phyloP scores from a whole-genome alignment of 2,888 invertebrate genomes.

The Aspidiotus rigidus region DNA sequence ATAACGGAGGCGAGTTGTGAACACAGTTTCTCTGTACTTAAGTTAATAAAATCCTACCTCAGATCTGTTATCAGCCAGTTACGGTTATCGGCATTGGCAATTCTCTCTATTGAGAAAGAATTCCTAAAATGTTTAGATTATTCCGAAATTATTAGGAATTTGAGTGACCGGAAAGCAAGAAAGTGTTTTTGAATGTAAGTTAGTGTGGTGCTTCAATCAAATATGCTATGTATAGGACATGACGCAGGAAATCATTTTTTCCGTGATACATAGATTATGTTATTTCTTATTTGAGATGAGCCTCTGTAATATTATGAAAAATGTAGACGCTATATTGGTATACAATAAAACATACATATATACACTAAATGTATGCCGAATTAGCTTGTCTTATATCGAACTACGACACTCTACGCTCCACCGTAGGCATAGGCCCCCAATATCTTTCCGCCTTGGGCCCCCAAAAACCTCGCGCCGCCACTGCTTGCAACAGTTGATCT shows the following conservation, averaged over 20 bases:
- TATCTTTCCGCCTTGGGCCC: not conserved
- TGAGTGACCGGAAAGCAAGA: not conserved
- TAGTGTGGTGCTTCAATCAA: too few species aligned
- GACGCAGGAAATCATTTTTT: not conserved
- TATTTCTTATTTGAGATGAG: not conserved
- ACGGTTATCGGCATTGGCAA: not conserved
- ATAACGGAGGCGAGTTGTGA: not conserved
- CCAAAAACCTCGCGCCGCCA: constrained; percentile 2
- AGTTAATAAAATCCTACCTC: not conserved
- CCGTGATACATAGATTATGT: not conserved
- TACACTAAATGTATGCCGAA: not conserved
- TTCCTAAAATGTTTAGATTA: not conserved
- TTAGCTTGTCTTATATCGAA: too few species aligned
- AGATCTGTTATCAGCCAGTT: not conserved
- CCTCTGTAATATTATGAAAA: not conserved
- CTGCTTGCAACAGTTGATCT: too few species aligned
- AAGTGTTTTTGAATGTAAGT: not conserved
- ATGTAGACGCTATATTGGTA: not conserved
- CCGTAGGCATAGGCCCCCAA: too few species aligned
- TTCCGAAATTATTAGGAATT: constrained; percentile 4
- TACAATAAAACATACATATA: not conserved
- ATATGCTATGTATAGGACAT: too few species aligned
- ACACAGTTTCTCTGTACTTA: not conserved
- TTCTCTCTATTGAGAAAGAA: constrained; percentile 11
- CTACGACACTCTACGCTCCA: too few species aligned